phyloP scores from a whole-genome alignment of 1,140 invertebrate species.

The Penaeus vannamei region DNA sequence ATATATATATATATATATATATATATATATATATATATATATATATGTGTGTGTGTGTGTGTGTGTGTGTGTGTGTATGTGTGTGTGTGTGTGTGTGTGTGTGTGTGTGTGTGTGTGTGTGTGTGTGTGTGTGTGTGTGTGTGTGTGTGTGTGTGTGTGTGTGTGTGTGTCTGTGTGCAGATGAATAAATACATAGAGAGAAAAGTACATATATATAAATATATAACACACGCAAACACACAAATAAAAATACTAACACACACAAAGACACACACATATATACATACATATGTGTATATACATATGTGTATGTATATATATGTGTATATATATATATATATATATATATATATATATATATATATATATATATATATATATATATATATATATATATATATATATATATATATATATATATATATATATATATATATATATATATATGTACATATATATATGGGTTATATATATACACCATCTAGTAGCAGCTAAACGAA shows the following conservation, averaged over 20 bases:
- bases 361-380: constrained; percentile 16
- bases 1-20: too few species aligned
- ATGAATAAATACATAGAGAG: too few species aligned
- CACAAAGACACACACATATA: too few species aligned
- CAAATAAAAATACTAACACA: too few species aligned
- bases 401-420: constrained; percentile 5
- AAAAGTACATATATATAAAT: too few species aligned
- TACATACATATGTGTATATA: not conserved
- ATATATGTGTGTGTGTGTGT: too few species aligned
- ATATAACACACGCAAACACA: too few species aligned
- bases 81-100: too few species aligned
- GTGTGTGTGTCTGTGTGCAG: too few species aligned
- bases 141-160: constrained; percentile 14
- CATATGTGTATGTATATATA: constrained; percentile 13
- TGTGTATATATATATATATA: constrained; percentile 13
- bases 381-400: constrained; percentile 16
- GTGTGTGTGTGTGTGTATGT: too few species aligned
- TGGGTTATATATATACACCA: not conserved
- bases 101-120: too few species aligned
- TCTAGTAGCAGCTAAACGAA: not conserved
- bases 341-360: constrained; percentile 16
- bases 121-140: not conserved
- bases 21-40: too few species aligned
- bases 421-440: not conserved
- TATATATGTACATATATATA: not conserved